Conservation (phyloP, 1,140 invertebrate genomes). For the Oryzaephilus surinamensis region DNA sequence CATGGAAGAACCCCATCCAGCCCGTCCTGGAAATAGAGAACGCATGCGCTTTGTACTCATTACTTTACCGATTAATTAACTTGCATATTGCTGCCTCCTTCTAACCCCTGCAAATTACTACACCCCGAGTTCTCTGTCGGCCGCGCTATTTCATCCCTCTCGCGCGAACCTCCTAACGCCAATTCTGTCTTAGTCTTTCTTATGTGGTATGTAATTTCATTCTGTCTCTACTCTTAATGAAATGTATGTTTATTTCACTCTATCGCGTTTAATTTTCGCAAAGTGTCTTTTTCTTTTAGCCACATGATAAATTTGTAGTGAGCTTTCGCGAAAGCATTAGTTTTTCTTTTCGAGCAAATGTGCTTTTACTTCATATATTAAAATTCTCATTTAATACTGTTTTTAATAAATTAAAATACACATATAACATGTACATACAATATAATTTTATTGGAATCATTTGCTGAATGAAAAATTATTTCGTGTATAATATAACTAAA, state of each 20-base stretch:
- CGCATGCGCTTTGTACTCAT: conserved; percentile 36
- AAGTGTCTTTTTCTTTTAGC: conserved; percentile 18
- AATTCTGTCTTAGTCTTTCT: conserved; percentile 29
- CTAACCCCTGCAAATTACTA: conserved; percentile 32
- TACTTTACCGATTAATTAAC: conserved; percentile 39
- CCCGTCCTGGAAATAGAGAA: no score
- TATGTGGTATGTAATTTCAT: conserved; percentile 37
- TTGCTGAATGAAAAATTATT: no score
- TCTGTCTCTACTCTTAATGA: conserved; percentile 36
- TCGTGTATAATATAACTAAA: no score
- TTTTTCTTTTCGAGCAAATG: no score
- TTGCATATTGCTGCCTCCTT: conserved; percentile 37
- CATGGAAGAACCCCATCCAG: no score
- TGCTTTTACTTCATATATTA: no score
- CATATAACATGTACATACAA: no score
- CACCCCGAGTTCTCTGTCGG: conserved; percentile 18
- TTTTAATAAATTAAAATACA: no score
- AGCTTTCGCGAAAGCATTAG: conserved; percentile 22
- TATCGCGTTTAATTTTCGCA: conserved; percentile 17
- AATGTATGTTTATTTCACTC: conserved; percentile 31
- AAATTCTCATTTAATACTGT: no score
- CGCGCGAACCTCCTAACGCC: conserved; percentile 12
- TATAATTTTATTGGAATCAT: no score
- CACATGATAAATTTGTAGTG: conserved; percentile 30
- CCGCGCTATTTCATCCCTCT: conserved; percentile 14